Percentiles rank a stretch among this genome's conserved stretches.
Conservation (phyloP, 2,113 vertebrate genomes). For the Lethenteron reissneri region DNA sequence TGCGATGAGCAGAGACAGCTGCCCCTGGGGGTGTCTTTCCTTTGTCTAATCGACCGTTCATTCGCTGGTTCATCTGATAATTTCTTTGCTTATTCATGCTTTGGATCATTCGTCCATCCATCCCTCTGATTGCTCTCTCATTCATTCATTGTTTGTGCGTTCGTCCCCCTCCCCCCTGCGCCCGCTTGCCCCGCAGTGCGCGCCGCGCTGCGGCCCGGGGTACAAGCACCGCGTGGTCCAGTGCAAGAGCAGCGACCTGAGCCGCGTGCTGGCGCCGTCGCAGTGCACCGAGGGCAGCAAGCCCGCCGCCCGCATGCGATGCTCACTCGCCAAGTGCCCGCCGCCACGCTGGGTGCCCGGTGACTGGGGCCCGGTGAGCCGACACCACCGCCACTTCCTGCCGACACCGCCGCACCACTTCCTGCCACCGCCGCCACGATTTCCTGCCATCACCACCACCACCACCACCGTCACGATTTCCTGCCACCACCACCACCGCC, state of each 20-base stretch:
- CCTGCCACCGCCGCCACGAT: too few species aligned
- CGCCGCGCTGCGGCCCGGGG: conserved; percentile 69
- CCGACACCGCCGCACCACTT: too few species aligned
- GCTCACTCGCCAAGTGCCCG: conserved; percentile 76
- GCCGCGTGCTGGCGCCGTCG: conserved; percentile 31
- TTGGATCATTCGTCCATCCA: too few species aligned
- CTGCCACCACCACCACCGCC: too few species aligned
- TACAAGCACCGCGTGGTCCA: conserved; percentile 67
- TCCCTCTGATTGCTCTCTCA: neutral
- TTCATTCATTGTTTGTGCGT: neutral
- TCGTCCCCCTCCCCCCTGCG: neutral
- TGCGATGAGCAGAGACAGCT: too few species aligned
- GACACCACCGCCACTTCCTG: too few species aligned
- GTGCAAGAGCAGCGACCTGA: conserved; percentile 66
- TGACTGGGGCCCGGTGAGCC: conserved; percentile 70
- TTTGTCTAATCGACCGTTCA: too few species aligned
- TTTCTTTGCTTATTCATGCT: too few species aligned
- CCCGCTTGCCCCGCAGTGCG: conserved; percentile 32
- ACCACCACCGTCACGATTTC: too few species aligned
- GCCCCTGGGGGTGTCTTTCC: too few species aligned
- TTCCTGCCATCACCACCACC: too few species aligned
- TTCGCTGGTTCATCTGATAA: too few species aligned
- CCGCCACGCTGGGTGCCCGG: conserved; percentile 61
- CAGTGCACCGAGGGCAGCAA: conserved; percentile 44
- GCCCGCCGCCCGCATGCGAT: conserved; percentile 68